phyloP scores from a whole-genome alignment of 1,140 invertebrate species.

The Euglossa dilemma region DNA sequence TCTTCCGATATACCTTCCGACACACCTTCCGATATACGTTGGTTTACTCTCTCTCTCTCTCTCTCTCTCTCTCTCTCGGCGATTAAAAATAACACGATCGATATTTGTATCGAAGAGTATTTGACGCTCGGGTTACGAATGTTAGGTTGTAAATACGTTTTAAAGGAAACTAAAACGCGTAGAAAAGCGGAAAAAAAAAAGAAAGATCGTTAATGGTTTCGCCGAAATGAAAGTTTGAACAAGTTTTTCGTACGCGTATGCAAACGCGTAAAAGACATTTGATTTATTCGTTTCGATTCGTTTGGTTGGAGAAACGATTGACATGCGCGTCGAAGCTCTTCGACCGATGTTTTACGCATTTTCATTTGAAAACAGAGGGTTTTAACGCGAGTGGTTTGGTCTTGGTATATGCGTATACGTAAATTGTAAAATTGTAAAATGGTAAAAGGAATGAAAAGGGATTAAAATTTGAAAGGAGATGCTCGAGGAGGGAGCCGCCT shows the following conservation, averaged over 20 bases:
- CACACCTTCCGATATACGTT: too few relatives aligned
- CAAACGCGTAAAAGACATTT: neutral
- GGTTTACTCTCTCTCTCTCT: neutral
- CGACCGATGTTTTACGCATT: neutral
- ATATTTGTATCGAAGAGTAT: neutral
- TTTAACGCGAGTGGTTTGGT: neutral
- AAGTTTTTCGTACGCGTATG: neutral
- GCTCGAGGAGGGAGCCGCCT: neutral
- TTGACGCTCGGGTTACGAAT: neutral
- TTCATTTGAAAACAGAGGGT: neutral
- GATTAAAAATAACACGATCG: neutral
- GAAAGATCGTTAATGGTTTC: neutral
- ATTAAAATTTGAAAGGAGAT: neutral
- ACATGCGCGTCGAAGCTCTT: neutral
- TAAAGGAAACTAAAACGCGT: neutral
- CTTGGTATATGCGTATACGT: neutral
- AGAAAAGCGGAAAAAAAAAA: too few relatives aligned
- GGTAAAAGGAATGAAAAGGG: neutral
- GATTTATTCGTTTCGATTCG: neutral
- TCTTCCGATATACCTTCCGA: neutral
- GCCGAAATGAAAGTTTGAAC: neutral
- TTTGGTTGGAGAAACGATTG: neutral
- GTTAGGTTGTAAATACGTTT: neutral
- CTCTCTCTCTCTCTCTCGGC: neutral
- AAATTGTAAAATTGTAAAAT: neutral